These are phyloP conservation scores for Centropus bengalensis DNA, from an alignment of 2,113 vertebrate species.

Conservation along the genomic window DNA sequence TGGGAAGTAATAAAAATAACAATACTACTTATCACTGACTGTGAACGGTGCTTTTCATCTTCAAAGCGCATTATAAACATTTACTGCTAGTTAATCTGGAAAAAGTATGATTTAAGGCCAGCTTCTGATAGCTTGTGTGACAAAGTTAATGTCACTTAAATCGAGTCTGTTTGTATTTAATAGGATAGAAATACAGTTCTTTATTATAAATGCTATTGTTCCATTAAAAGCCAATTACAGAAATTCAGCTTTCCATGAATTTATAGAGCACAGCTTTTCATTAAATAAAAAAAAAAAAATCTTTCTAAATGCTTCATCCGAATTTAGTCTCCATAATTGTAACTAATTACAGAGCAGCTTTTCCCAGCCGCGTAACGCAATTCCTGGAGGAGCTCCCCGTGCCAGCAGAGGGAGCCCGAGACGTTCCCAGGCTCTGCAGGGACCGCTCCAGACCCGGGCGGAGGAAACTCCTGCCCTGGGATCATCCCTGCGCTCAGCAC, in stretches of 20 bases:
- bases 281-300: not conserved
- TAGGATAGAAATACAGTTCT: slow-evolving; percentile 28
- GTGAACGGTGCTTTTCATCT: not conserved
- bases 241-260: slow-evolving; percentile 23
- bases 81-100: slow-evolving; percentile 28
- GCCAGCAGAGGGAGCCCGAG: no score
- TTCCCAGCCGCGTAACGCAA: not conserved
- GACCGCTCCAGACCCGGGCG: no score
- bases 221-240: slow-evolving; percentile 52
- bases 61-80: slow-evolving; percentile 15
- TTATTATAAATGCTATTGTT: slow-evolving; percentile 13
- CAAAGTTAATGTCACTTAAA: slow-evolving; percentile 54
- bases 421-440: no score
- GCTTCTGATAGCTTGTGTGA: slow-evolving; percentile 15
- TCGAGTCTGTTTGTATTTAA: slow-evolving; percentile 18
- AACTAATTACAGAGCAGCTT: not conserved
- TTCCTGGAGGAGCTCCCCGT: no score
- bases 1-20: not conserved
- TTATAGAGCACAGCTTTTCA: not conserved
- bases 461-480: no score
- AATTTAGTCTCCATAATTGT: not conserved
- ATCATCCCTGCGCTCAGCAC: no score
- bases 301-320: not conserved
- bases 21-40: not conserved
- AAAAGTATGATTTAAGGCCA: slow-evolving; percentile 42